phyloP scores from a whole-genome alignment of 1,140 invertebrate genomes.

The Macrobrachium nipponense region DNA sequence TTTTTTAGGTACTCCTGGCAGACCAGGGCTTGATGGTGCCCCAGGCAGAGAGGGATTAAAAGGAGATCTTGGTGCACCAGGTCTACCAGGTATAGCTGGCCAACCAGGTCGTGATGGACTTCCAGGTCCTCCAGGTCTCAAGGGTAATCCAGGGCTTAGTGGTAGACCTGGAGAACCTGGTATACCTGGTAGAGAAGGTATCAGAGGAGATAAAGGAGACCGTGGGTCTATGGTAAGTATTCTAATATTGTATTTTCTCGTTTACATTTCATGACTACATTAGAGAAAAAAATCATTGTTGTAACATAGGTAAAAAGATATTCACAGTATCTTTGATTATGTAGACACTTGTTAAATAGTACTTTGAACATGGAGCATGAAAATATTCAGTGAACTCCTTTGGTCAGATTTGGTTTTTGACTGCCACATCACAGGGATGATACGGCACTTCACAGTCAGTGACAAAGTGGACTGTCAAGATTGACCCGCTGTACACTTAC shows the following conservation, averaged over 20 bases:
- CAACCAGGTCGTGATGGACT: constrained; percentile 72
- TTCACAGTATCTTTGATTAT: too few relatives aligned
- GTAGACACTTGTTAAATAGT: too few relatives aligned
- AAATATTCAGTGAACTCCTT: too few relatives aligned
- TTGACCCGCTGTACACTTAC: too few relatives aligned
- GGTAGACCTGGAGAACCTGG: constrained; percentile 75
- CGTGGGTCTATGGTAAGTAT: constrained; percentile 75
- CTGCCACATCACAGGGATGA: too few relatives aligned
- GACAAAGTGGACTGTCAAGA: too few relatives aligned
- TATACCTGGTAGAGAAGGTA: constrained; percentile 69
- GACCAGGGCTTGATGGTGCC: constrained; percentile 72
- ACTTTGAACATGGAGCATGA: too few relatives aligned
- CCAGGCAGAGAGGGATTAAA: constrained; percentile 72
- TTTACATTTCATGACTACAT: not conserved
- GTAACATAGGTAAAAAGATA: too few relatives aligned
- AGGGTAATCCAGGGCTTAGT: constrained; percentile 73
- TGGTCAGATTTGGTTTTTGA: too few relatives aligned
- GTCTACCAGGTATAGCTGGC: constrained; percentile 63
- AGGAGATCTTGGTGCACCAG: constrained; percentile 71
- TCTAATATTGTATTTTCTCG: not conserved
- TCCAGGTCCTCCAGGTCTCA: constrained; percentile 73
- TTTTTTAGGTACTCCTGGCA: constrained; percentile 67
- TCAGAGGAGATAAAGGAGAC: constrained; percentile 73
- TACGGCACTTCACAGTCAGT: too few relatives aligned
- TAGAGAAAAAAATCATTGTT: not conserved